These are phyloP conservation scores for Drosophila formosana DNA, from an alignment of 2,888 invertebrate species.

Conservation along the genomic window DNA sequence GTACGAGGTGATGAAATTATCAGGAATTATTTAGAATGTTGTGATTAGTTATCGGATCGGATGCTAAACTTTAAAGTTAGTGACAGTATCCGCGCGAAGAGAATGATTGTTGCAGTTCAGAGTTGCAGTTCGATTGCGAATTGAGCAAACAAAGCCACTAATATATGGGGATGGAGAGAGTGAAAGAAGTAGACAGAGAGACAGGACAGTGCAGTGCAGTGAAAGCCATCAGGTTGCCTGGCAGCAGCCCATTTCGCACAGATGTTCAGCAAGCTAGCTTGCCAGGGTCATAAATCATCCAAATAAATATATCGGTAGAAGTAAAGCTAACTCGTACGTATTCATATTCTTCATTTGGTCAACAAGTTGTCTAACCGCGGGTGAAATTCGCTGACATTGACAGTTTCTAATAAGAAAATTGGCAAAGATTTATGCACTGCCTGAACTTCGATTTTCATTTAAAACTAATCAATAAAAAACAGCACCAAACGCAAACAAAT, in stretches of 20 bases:
- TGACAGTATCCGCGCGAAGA: slow-evolving; percentile 11
- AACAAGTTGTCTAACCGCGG: slow-evolving; percentile 42
- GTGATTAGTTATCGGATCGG: too few species aligned
- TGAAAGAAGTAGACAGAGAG: neutral
- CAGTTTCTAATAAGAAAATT: slow-evolving; percentile 77
- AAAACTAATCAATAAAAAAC: slow-evolving; percentile 73
- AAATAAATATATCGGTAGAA: slow-evolving; percentile 32
- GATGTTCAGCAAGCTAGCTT: slow-evolving; percentile 74
- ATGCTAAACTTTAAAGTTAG: too few species aligned
- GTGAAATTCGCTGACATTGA: slow-evolving; percentile 69
- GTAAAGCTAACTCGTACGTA: slow-evolving; percentile 8
- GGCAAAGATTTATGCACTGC: slow-evolving; percentile 64
- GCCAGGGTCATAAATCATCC: slow-evolving; percentile 74
- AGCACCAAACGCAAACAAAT: neutral
- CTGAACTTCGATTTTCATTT: slow-evolving; percentile 63
- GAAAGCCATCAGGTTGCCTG: slow-evolving; percentile 64
- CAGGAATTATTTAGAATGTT: too few species aligned
- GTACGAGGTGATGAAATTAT: too few species aligned
- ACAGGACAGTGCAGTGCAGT: slow-evolving; percentile 36
- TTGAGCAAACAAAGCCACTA: slow-evolving; percentile 59
- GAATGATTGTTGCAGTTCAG: slow-evolving; percentile 34
- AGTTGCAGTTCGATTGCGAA: slow-evolving; percentile 51
- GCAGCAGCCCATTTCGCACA: slow-evolving; percentile 71
- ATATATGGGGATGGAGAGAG: neutral
- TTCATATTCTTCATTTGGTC: slow-evolving; percentile 40